A percentile compares a stretch with the other conserved stretches of the same genome.
Conservation (phyloP, 1,140 invertebrate genomes). For the Drosophila setifemur region DNA sequence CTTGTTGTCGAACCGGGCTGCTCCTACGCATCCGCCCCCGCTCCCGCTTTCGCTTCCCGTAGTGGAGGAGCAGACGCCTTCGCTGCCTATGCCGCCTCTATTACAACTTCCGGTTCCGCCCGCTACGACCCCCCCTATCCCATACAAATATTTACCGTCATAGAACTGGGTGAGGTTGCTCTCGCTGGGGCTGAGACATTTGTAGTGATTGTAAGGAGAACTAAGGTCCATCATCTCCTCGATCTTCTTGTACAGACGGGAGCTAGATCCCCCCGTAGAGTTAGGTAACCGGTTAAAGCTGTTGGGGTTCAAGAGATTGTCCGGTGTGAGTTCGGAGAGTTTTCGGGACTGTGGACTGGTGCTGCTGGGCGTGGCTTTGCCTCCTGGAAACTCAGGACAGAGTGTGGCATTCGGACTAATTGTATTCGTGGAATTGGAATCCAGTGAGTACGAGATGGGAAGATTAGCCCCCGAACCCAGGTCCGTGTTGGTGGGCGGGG, state of each 20-base stretch:
- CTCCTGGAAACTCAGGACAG: constrained; percentile 69
- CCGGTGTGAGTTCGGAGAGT: constrained; percentile 71
- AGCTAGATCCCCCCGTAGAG: constrained; percentile 73
- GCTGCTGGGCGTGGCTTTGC: constrained; percentile 61
- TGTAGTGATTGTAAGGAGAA: constrained; percentile 88
- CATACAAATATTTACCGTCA: constrained; percentile 79
- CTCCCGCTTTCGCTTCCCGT: constrained; percentile 29
- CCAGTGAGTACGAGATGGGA: constrained; percentile 78
- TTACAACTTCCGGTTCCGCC: constrained; percentile 20
- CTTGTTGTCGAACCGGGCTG: constrained; percentile 64
- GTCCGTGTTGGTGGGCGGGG: constrained; percentile 71
- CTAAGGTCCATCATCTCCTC: constrained; percentile 86
- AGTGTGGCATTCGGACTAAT: constrained; percentile 76
- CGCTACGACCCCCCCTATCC: constrained; percentile 21
- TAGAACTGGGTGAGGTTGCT: constrained; percentile 82
- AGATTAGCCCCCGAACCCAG: constrained; percentile 53
- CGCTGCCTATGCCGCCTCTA: constrained; percentile 23
- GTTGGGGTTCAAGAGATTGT: constrained; percentile 73
- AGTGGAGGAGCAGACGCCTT: constrained; percentile 46
- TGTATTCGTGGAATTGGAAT: constrained; percentile 78
- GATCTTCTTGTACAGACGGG: constrained; percentile 78
- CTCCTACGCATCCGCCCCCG: neutral
- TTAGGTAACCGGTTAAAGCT: constrained; percentile 78
- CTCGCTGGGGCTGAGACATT: constrained; percentile 88
- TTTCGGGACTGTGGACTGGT: constrained; percentile 73